Conservation (phyloP, 2,888 invertebrate genomes). For the Cylindroiulus punctatus region DNA sequence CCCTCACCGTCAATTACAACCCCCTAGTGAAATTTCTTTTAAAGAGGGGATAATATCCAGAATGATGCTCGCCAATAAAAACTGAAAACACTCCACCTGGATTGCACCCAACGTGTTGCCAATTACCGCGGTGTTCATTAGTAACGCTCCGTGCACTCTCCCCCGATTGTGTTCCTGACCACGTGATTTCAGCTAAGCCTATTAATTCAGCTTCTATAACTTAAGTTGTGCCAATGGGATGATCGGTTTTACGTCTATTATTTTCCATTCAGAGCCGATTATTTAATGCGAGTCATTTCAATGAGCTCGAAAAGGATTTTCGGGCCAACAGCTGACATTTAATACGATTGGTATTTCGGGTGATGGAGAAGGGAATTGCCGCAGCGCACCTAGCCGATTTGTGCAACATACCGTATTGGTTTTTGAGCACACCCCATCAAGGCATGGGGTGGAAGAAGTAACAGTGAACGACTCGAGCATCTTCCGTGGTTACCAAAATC, state of each 20-base stretch:
- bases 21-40: not conserved
- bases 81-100: conserved; percentile 49
- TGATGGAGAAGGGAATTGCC: not conserved
- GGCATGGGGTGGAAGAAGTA: too few species aligned
- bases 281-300: conserved; percentile 38
- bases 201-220: conserved; percentile 26
- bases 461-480: too few species aligned
- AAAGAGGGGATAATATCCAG: not conserved
- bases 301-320: conserved; percentile 23
- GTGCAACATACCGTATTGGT: too few species aligned
- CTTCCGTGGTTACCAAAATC: too few species aligned
- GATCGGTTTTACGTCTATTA: conserved; percentile 44
- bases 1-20: conserved; percentile 20
- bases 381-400: not conserved
- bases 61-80: not conserved
- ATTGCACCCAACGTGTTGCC: not conserved
- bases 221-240: conserved; percentile 40
- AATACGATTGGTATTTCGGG: conserved; percentile 42
- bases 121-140: conserved; percentile 17
- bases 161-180: conserved; percentile 33
- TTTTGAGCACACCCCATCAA: too few species aligned
- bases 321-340: conserved; percentile 51
- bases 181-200: conserved; percentile 23
- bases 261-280: conserved; percentile 28
- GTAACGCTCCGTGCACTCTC: not conserved